Base-by-base conservation (phyloP, 2,888 invertebrate species). In the Cerastis leucographa region DNA sequence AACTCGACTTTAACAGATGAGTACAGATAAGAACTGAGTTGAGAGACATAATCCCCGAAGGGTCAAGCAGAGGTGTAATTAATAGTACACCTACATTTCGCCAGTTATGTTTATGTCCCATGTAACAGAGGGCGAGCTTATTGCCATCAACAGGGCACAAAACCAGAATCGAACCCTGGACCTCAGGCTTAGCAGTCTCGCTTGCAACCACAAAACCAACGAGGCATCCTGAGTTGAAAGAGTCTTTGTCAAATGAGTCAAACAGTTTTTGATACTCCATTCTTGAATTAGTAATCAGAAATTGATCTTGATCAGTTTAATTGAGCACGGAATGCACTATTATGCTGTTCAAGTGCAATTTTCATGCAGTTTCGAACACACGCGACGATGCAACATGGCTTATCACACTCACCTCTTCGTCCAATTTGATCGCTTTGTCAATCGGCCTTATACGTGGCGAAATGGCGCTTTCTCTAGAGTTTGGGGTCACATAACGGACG, bases 401-500 rank as follows among this genome's bases (percentile, higher is more conserved):
- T 62, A 64, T 56, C 40, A 56, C 40, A 44, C 64, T 29, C 35
- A 44, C 54, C 46, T 35, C 1, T 29, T 59, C 11, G 19, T 42
- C 68, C 80, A 73, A 81, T 86, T 81, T 76, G 80, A 65, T 54
- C 49, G 61, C 66, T 69, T 71, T 35, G 66, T 76, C 86, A 77
- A 74, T 78, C 72, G 80, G 80, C 88, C 83, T 83, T 89, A 89
- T 86, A 88, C 81, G 90, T 86, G 87, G 89, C 89, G 88, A 90
- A 91, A 91, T 88, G 87, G 81, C 80, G 89, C 92, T 93, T 93
- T 93, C 93, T 91, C 90, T 80, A 81, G 42, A 77, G 85, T 94
- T 94, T 91, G 82, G 88, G 93, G 93, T 93, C 94, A 88, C 73
- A 80, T 94, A 94, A 93, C 92, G 93, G 92, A 68, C 81, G 85